Conservation (phyloP, 1,140 invertebrate genomes). For the Calephelis virginiensis region DNA sequence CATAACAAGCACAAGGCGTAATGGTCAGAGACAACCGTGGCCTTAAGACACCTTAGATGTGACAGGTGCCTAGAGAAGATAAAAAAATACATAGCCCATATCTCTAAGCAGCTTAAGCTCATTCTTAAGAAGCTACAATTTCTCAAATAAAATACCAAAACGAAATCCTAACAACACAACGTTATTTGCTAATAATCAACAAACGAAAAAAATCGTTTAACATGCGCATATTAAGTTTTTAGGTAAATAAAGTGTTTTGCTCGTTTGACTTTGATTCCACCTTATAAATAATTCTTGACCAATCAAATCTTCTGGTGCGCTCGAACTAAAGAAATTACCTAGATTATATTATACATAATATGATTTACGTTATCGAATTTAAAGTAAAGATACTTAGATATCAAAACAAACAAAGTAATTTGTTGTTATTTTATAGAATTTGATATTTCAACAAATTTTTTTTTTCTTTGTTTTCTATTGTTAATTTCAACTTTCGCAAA, state of each 20-base stretch:
- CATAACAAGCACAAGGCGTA: too few species aligned
- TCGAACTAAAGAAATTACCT: not conserved
- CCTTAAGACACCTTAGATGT: too few species aligned
- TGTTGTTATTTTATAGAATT: too few species aligned
- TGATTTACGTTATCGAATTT: not conserved
- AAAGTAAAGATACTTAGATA: not conserved
- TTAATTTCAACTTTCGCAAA: too few species aligned
- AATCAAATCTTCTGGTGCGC: not conserved
- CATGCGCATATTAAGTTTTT: conserved; percentile 8
- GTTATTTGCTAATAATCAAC: not conserved
- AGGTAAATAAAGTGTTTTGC: conserved; percentile 6
- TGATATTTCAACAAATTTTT: too few species aligned
- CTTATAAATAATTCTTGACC: not conserved
- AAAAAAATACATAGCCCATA: too few species aligned
- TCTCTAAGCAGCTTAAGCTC: too few species aligned
- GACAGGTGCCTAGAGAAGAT: too few species aligned
- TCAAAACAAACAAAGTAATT: not conserved
- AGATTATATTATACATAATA: not conserved
- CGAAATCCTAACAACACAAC: not conserved
- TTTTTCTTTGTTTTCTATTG: too few species aligned
- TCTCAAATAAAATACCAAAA: not conserved
- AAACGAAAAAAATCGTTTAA: not conserved
- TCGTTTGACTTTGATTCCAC: conserved; percentile 6
- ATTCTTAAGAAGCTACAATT: too few species aligned
- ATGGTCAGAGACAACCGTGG: too few species aligned